These are phyloP conservation scores for Herpailurus yagouaroundi DNA, from an alignment of 2,113 vertebrate genomes.

Conservation along the genomic window DNA sequence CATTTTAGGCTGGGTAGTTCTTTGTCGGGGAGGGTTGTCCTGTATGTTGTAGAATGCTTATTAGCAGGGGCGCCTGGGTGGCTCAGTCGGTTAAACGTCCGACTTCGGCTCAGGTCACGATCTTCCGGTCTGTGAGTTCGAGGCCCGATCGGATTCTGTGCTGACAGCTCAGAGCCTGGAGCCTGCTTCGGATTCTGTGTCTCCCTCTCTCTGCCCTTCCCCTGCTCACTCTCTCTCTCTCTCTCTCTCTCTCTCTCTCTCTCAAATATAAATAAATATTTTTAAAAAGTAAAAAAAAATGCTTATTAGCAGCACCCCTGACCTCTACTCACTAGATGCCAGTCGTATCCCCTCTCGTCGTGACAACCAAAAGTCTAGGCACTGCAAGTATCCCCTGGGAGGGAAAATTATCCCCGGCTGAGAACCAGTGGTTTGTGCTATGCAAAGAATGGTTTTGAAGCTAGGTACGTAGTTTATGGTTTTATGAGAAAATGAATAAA, in stretches of 20 bases:
- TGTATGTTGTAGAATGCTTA: neutral
- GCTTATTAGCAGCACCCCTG: too few species aligned
- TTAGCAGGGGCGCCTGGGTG: too few species aligned
- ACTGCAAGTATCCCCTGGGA: neutral
- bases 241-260: too few species aligned
- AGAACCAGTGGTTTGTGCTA: neutral
- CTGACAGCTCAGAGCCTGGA: too few species aligned
- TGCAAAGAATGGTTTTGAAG: neutral
- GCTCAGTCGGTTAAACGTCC: too few species aligned
- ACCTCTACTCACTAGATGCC: neutral
- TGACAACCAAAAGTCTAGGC: neutral
- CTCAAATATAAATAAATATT: too few species aligned
- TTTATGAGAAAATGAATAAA: neutral
- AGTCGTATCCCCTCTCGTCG: neutral
- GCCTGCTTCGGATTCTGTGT: too few species aligned
- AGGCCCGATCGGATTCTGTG: too few species aligned
- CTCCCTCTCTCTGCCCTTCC: too few species aligned
- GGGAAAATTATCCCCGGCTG: neutral
- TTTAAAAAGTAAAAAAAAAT: too few species aligned
- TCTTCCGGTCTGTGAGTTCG: fast-evolving
- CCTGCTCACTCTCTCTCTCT: too few species aligned
- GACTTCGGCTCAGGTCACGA: too few species aligned
- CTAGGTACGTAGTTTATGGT: neutral
- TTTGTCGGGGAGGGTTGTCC: neutral
- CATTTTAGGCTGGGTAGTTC: neutral